Base-by-base conservation (phyloP, 1,140 invertebrate genomes). In the Drosophila nasuta region DNA sequence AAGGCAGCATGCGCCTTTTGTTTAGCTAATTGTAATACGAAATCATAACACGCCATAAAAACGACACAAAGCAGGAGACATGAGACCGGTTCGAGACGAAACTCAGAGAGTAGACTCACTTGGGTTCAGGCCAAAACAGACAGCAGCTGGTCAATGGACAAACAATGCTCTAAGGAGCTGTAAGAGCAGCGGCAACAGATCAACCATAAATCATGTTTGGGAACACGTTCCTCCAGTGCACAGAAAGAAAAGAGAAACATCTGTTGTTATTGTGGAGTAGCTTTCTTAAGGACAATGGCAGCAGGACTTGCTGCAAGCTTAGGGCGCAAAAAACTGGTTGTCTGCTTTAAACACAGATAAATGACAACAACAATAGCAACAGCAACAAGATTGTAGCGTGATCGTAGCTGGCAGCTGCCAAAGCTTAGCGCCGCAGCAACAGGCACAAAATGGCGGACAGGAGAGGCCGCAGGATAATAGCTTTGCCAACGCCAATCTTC, bases 31-130 rank as follows among this genome's bases (percentile, higher is more conserved):
- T 88, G 85, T 88, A 88, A 88, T 78, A 81, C 83, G 83, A 81
- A 89, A 88, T 88, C 83, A 88, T 88, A 88, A 88, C 83, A 88
- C 83, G 83, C 85, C 83, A 88, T 88, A 83, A 88, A 86, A 88
- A 83, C 66, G 81, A 89, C 77, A 88, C 77, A 88, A 78, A 72
- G 58, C 63, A 28, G 62, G 49, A 88, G 64, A 79, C 54, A 45
- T 73, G 72, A 63, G 60, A 70, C 67, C 71, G 67, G 66, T 66
- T 81, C 25, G 28, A 38, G 35, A 5, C 1, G 33, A 5, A 25
- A 25, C 20, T 25, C 20, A 25, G 33, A 5, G 33, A 33, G 33
- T 5, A 57, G 66, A 60, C 15, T n/a, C 2, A 25, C 20, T 52
- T 15, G 30, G 52, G 33, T 54, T 64, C 59, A 65, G 15, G 56